A percentile compares a stretch with the other conserved stretches of the same genome.
Evolutionary conservation across 2,888 invertebrate genomes (phyloP).

Genomic region (Pristionchus fissidentatus): DNA sequence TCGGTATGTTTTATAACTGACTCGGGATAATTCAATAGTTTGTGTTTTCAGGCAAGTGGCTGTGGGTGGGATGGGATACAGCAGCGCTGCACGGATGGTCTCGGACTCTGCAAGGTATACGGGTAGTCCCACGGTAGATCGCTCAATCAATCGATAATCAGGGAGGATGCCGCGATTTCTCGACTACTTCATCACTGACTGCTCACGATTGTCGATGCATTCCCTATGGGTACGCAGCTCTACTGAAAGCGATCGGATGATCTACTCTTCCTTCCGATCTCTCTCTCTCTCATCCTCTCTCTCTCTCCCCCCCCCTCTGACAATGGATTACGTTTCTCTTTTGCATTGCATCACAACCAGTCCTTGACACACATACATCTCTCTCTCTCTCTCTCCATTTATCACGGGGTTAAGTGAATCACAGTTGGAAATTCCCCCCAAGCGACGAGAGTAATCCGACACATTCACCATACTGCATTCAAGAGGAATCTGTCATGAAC

Average conservation of each 20-base stretch:
- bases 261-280: neutral
- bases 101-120: conserved; percentile 46
- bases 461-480: neutral
- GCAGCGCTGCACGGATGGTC: conserved; percentile 40
- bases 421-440: conserved; percentile 7
- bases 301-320: neutral
- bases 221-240: conserved; percentile 47
- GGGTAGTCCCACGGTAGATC: neutral
- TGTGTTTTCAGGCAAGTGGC: conserved; percentile 27
- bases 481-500: too few relatives aligned
- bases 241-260: conserved; percentile 43
- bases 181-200: conserved; percentile 29
- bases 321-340: neutral
- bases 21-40: too few relatives aligned
- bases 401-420: conserved; percentile 33
- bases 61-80: conserved; percentile 47
- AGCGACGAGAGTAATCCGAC: neutral
- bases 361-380: conserved; percentile 8
- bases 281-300: neutral
- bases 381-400: too few relatives aligned
- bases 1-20: too few relatives aligned
- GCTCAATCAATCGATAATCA: neutral
- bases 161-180: conserved; percentile 47
- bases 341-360: conserved; percentile 41
- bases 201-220: conserved; percentile 49